Conservation (phyloP, 1,140 invertebrate species). For the Drosophila obscura region DNA sequence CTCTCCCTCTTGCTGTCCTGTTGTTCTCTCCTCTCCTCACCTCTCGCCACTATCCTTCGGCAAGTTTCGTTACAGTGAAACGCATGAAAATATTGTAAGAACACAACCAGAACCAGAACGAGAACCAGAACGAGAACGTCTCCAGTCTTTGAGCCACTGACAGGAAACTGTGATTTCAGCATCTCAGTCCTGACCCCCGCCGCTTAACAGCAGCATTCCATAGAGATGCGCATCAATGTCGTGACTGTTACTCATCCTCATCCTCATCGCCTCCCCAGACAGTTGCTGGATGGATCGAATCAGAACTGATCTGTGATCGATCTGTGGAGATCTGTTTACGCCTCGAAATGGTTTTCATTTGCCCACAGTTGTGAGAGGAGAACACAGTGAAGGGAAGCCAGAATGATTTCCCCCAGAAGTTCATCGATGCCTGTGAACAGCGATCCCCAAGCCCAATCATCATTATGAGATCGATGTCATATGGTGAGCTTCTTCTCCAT, state of each 20-base stretch:
- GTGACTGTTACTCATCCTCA: too few relatives aligned
- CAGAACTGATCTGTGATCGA: too few relatives aligned
- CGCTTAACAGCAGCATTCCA: slow-evolving; percentile 6
- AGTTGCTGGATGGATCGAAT: neutral
- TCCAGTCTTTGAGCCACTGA: slow-evolving; percentile 33
- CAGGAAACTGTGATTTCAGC: slow-evolving; percentile 63
- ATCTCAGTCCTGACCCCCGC: slow-evolving; percentile 10
- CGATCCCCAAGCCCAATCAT: too few relatives aligned
- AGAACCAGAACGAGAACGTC: slow-evolving; percentile 4
- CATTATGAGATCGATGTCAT: too few relatives aligned
- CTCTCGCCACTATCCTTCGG: neutral
- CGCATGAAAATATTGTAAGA: slow-evolving; percentile 55
- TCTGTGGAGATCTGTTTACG: neutral
- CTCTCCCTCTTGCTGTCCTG: neutral
- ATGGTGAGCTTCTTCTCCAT: too few relatives aligned
- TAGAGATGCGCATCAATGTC: slow-evolving; percentile 17
- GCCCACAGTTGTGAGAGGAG: too few relatives aligned
- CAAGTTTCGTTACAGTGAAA: slow-evolving; percentile 40
- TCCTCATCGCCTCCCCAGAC: too few relatives aligned
- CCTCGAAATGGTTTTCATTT: too few relatives aligned
- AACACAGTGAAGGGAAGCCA: too few relatives aligned
- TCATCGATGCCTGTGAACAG: too few relatives aligned
- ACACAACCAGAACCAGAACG: slow-evolving; percentile 13
- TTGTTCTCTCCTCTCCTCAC: neutral
- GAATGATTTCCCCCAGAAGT: too few relatives aligned